Percentiles rank a stretch among this genome's conserved stretches.
These are phyloP conservation scores for Villa cingulata DNA, from an alignment of 2,888 invertebrate genomes.

Conservation along the genomic window DNA sequence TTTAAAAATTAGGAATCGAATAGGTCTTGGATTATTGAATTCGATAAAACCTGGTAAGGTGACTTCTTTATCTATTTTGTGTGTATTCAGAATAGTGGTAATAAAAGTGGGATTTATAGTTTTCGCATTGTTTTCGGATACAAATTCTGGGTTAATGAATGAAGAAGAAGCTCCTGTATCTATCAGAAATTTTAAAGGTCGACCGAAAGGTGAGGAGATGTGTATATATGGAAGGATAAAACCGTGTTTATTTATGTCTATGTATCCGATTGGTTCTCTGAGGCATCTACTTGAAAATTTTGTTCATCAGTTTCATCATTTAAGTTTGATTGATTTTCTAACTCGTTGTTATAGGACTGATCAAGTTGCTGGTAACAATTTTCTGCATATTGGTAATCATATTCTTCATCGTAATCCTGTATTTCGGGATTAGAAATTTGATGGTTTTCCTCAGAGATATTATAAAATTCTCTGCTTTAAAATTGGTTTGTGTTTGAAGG, in stretches of 20 bases:
- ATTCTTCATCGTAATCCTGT: background rate
- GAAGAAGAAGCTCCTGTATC: constrained; percentile 11
- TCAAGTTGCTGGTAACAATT: background rate
- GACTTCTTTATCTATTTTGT: constrained; percentile 6
- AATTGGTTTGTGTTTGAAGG: no score
- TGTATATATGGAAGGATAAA: constrained; percentile 8
- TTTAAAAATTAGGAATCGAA: constrained; percentile 9
- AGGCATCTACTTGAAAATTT: constrained; percentile 10
- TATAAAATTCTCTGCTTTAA: no score
- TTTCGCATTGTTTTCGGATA: background rate
- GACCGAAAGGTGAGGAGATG: constrained; percentile 8
- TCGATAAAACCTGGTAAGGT: constrained; percentile 5
- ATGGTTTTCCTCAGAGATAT: no score
- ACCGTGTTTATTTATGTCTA: constrained; percentile 11
- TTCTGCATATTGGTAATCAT: background rate
- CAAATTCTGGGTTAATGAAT: constrained; percentile 10
- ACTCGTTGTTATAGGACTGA: background rate
- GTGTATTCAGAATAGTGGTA: constrained; percentile 3
- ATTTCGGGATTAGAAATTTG: background rate
- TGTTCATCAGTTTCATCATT: background rate
- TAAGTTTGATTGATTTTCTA: background rate
- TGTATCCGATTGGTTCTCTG: constrained; percentile 8
- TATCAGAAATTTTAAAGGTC: constrained; percentile 9
- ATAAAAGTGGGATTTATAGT: constrained; percentile 1
- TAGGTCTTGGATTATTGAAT: constrained; percentile 6